A percentile compares a stretch with the other conserved stretches of the same genome.
Evolutionary conservation across 1,140 invertebrate genomes (phyloP).

Genomic region (Cataglyphis hispanica): DNA sequence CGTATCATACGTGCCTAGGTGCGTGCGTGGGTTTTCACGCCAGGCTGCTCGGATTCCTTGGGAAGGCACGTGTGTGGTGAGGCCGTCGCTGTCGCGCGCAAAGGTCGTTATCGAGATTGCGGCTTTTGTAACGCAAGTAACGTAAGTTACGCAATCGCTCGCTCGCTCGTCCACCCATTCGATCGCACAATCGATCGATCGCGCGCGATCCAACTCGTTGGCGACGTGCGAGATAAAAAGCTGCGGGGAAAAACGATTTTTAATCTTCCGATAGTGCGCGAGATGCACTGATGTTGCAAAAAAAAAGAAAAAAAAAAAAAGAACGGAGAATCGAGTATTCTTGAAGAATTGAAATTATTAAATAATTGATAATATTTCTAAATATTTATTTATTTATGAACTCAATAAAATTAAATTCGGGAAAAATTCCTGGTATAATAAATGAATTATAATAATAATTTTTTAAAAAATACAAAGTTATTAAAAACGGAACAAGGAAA

Average conservation of each 20-base stretch:
- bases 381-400: no score
- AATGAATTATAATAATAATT: no score
- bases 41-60: slow-evolving; percentile 62
- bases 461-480: no score
- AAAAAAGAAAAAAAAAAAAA: background rate
- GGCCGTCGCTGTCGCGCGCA: slow-evolving; percentile 50
- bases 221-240: background rate
- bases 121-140: slow-evolving; percentile 60
- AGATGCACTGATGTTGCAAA: background rate
- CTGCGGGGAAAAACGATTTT: slow-evolving; percentile 11
- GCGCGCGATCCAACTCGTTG: slow-evolving; percentile 30
- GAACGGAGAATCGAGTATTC: background rate
- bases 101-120: slow-evolving; percentile 61
- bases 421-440: no score
- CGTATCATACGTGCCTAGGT: slow-evolving; percentile 45
- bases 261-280: background rate
- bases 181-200: slow-evolving; percentile 40
- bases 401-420: no score
- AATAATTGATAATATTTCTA: no score
- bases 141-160: slow-evolving; percentile 55
- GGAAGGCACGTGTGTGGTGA: slow-evolving; percentile 54
- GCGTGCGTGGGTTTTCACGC: slow-evolving; percentile 57
- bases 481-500: background rate
- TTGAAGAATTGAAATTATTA: background rate
- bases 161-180: slow-evolving; percentile 4